phyloP scores from a whole-genome alignment of 2,797 vertebrate species.

The Acanthurus lineatus region DNA sequence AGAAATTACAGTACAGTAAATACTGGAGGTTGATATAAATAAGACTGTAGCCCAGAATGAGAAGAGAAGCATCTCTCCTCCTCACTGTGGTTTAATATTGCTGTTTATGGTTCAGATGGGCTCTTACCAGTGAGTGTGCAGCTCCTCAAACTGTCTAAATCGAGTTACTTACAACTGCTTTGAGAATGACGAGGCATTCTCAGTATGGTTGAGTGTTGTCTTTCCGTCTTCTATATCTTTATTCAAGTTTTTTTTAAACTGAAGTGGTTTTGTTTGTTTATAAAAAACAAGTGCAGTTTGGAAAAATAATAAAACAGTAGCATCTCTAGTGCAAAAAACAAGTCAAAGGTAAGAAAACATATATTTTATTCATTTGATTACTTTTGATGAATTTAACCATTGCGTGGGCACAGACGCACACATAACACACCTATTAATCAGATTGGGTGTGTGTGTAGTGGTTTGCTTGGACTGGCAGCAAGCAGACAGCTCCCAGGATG shows the following conservation, averaged over 20 bases:
- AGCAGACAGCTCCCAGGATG: neutral
- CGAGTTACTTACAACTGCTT: constrained; percentile 3
- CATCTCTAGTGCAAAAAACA: no score
- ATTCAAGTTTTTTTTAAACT: no score
- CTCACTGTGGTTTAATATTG: constrained; percentile 27
- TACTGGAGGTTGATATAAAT: neutral
- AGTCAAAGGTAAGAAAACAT: neutral
- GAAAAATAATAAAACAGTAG: no score
- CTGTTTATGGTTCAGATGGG: constrained; percentile 32
- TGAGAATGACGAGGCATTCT: neutral
- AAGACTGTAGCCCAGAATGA: neutral
- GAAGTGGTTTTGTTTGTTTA: neutral
- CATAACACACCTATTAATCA: neutral
- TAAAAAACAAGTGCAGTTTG: neutral
- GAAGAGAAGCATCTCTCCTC: constrained; percentile 27
- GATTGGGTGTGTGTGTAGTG: neutral
- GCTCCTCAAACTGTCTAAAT: constrained; percentile 13
- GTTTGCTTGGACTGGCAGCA: constrained; percentile 14
- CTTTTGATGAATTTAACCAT: no score
- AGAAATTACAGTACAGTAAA: neutral
- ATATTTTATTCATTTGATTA: neutral
- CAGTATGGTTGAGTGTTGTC: neutral
- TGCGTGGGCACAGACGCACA: neutral
- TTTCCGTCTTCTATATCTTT: neutral
- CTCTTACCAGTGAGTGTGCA: constrained; percentile 1